Conservation (phyloP, 2,797 vertebrate species). For the Numenius phaeopus region DNA sequence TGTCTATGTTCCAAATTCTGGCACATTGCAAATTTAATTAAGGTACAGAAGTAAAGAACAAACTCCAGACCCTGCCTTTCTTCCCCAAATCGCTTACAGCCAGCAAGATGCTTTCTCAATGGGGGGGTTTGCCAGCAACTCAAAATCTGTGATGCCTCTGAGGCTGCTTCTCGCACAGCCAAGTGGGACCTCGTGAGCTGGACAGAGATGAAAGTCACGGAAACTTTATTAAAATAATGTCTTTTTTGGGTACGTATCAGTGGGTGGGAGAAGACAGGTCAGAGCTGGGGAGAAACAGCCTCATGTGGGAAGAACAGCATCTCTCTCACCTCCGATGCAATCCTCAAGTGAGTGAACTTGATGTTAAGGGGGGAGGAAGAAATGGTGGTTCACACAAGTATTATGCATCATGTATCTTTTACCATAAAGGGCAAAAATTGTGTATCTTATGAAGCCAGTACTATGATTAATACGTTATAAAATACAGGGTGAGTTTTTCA, state of each 20-base stretch:
- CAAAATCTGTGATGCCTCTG: not conserved
- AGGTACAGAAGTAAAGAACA: not conserved
- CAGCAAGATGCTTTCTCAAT: not conserved
- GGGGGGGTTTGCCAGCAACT: not conserved
- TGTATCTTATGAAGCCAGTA: not conserved
- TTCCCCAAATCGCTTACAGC: not conserved
- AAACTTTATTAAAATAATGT: not conserved
- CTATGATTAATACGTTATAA: not conserved
- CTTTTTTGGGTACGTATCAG: not conserved
- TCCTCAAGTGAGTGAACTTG: not conserved
- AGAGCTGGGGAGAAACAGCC: not conserved
- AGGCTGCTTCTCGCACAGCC: not conserved
- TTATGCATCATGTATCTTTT: accelerated
- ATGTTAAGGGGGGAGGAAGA: not conserved
- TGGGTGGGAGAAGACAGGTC: not conserved
- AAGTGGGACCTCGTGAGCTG: not conserved
- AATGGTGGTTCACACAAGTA: not conserved
- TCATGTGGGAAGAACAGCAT: accelerated
- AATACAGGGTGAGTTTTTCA: not conserved
- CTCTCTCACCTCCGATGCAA: accelerated
- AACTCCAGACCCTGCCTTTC: not conserved
- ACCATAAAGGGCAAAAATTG: not conserved
- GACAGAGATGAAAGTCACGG: not conserved
- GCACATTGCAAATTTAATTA: not conserved
- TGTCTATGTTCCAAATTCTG: not conserved